A percentile compares a stretch with the other conserved stretches of the same genome.
Conservation (phyloP, 2,797 vertebrate species). For the Mormyrops boulengeri region DNA sequence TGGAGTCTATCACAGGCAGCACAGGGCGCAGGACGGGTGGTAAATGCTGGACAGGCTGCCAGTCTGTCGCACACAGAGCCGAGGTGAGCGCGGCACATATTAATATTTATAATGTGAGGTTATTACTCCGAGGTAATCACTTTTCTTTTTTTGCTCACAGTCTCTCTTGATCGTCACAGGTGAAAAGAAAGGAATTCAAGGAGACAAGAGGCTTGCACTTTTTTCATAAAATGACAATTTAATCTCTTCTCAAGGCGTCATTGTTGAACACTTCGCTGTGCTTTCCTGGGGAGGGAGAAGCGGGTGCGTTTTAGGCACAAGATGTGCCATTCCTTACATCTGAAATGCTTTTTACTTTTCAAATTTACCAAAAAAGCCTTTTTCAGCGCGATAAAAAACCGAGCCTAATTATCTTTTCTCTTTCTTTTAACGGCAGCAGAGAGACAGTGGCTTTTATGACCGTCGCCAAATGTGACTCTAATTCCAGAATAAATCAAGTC, state of each 20-base stretch:
- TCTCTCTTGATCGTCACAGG: neutral
- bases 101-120: constrained; percentile 1
- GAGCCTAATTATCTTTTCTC: constrained; percentile 12
- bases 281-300: neutral
- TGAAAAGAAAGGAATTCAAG: neutral
- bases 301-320: neutral
- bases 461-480: neutral
- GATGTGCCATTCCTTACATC: neutral
- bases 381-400: neutral
- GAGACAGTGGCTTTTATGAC: neutral
- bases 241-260: neutral
- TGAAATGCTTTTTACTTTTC: constrained; percentile 12
- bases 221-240: neutral
- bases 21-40: neutral
- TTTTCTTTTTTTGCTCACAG: neutral
- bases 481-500: constrained; percentile 9
- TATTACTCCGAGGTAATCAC: neutral
- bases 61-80: neutral
- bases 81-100: neutral
- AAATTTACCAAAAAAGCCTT: constrained; percentile 10
- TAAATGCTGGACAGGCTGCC: neutral
- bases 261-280: neutral
- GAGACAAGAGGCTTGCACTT: neutral
- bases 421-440: neutral
- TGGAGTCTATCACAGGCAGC: neutral